Evolutionary conservation across 2,888 invertebrate genomes (phyloP), one percentile per base, ranked within the genome.

Genomic region (Bellardia bayeri): DNA sequence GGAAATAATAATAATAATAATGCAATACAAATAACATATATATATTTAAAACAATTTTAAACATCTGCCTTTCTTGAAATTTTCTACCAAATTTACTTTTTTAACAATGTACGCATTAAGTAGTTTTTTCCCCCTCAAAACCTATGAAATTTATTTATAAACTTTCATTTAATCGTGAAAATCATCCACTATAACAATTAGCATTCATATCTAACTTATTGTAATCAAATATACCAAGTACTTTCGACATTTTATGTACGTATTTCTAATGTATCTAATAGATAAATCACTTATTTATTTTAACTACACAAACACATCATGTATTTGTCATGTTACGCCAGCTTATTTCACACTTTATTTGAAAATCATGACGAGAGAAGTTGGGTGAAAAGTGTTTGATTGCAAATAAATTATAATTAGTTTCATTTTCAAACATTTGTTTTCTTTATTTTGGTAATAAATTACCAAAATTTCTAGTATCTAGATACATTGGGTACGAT

Each of bases 271-370:
- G 42, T 16, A 11, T 30, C 68, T 68, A 79, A 79, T 68, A 11
- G n/a, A 68, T 79, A 79, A 68, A 58, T 68, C 14, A 37, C 37
- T 68, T 79, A 79, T 68, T 68, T 79, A 68, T 49, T 68, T 13
- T 5, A 33, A 37, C 45, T 37, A 49, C 16, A 45, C 54, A 64
- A 23, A 42, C 42, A 71, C 80, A 63, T 54, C 9, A 54, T 63
- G 5, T 72, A 72, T 71, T 81, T 72, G 80, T 51, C 71, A 71
- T 51, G 69, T 71, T 76, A 45, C 81, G 69, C 23, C 37, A 64
- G 23, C 40, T 71, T 75, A 76, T 76, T 85, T 85, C 64, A 81
- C 85, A 85, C 75, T 71, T 81, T 71, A n/a, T 63, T 61, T 23
- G 71, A 80, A 61, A 69, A 69, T 61, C 63, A 42, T 37, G 37